Evolutionary conservation across 1,140 invertebrate species (phyloP), one percentile per base, ranked within the genome.

Genomic region (Phenacoccus solenopsis): DNA sequence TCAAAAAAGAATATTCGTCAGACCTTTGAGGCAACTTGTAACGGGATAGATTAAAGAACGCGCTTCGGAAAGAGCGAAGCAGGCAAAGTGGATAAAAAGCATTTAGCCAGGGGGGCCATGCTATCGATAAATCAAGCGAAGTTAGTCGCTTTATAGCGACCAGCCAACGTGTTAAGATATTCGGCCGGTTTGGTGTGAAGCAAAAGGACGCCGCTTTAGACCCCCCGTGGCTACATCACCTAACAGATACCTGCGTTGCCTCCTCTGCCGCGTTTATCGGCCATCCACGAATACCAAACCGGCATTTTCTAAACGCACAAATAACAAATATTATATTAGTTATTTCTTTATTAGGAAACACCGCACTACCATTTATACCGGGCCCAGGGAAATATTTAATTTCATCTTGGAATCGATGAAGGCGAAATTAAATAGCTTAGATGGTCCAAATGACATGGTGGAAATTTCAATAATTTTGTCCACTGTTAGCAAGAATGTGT

Each of bases 161-260:
- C 25, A 64, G 59, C 25, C 10, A 64, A 64, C 59, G 59, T 64
- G 59, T 64, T 64, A 64, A 64, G 59, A 64, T 64, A 64, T 24
- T 64, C 59, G 59, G 59, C 59, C 59, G 59, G 59, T 64, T 64
- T 64, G 59, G 59, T 64, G 59, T 64, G 59, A 64, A 64, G 59
- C 25, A 64, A 64, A n/a, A 64, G 59, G 59, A 64, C 25, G 59
- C 59, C 59, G 59, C 59, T 27, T 64, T 64, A 24, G 59, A 64
- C 59, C 59, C 59, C 59, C 59, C 59, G 59, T 64, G 59, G 59
- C 59, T 64, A 64, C 59, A 64, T 64, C 59, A 38, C 32, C 32
- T 38, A 38, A n/a, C 9, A 38, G 32, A 38, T 59, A 64, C 59
- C 59, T 27, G 56, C 7, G 7, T 59, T 20, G 56, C 56, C 7